Percentiles rank a stretch among this genome's conserved stretches.
These are phyloP conservation scores for Salvelinus fontinalis DNA, from an alignment of 2,113 vertebrate genomes.

Conservation along the genomic window DNA sequence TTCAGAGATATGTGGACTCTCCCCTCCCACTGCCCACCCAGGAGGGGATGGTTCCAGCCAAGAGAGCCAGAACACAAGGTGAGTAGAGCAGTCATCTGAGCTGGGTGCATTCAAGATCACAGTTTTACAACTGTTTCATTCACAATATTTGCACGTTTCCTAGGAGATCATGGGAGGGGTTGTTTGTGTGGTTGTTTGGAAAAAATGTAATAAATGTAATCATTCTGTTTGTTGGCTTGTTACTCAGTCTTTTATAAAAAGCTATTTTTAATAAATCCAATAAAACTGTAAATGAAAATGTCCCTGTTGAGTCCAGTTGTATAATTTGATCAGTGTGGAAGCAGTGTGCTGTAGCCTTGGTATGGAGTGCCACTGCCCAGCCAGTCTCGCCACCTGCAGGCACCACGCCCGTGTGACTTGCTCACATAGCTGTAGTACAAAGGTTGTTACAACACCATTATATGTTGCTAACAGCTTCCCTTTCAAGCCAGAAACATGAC, in stretches of 20 bases:
- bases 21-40: constrained; percentile 59
- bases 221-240: background rate
- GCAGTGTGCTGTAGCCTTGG: constrained; percentile 4
- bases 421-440: constrained; percentile 21
- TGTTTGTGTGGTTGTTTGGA: background rate
- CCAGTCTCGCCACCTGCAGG: constrained; percentile 25
- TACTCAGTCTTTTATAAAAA: background rate
- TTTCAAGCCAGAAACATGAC: too few relatives aligned
- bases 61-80: constrained; percentile 71
- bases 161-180: constrained; percentile 21
- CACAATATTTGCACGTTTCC: constrained; percentile 48
- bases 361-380: background rate
- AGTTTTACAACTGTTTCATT: constrained; percentile 4
- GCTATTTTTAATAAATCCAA: background rate
- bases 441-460: constrained; percentile 15
- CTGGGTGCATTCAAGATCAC: constrained; percentile 11
- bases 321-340: constrained; percentile 8
- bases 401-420: constrained; percentile 57
- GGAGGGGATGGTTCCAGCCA: constrained; percentile 59
- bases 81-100: constrained; percentile 24
- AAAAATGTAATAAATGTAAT: background rate
- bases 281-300: background rate
- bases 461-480: background rate
- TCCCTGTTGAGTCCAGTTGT: background rate
- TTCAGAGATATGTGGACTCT: constrained; percentile 54